Evolutionary conservation across 2,113 vertebrate species (phyloP).

Genomic region (Apeltes quadracus): DNA sequence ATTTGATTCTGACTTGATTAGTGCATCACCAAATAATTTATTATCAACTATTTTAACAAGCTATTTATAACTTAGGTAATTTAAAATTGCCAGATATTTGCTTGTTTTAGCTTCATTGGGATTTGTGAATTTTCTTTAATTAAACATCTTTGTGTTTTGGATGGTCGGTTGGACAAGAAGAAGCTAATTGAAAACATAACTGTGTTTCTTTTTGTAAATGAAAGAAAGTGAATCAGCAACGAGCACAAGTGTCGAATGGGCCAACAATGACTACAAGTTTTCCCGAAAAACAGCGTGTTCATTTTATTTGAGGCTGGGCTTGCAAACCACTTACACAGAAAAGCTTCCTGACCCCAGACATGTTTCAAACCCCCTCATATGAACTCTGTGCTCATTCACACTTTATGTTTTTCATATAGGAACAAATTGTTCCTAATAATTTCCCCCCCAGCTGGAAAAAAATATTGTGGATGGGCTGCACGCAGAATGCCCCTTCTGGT

Average conservation of each 20-base stretch:
- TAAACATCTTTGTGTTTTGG: not conserved
- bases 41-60: not conserved
- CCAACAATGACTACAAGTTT: too few relatives aligned
- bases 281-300: not conserved
- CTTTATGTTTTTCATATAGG: not conserved
- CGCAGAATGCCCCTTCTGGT: not conserved
- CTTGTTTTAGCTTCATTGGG: not conserved
- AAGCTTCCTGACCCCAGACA: too few relatives aligned
- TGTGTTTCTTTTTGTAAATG: not conserved
- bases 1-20: too few relatives aligned
- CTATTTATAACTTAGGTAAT: not conserved
- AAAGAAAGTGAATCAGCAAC: not conserved
- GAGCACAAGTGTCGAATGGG: not conserved
- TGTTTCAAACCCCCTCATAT: too few relatives aligned
- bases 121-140: not conserved
- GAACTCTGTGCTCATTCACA: too few relatives aligned
- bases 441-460: not conserved
- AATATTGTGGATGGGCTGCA: not conserved
- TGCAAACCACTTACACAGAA: not conserved
- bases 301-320: not conserved
- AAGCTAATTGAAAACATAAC: not conserved
- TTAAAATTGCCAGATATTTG: not conserved
- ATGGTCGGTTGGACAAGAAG: not conserved
- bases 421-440: not conserved
- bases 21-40: not conserved